Percentiles rank a stretch among this genome's conserved stretches.
phyloP scores from a whole-genome alignment of 2,797 vertebrate species.

The Mycteria americana region DNA sequence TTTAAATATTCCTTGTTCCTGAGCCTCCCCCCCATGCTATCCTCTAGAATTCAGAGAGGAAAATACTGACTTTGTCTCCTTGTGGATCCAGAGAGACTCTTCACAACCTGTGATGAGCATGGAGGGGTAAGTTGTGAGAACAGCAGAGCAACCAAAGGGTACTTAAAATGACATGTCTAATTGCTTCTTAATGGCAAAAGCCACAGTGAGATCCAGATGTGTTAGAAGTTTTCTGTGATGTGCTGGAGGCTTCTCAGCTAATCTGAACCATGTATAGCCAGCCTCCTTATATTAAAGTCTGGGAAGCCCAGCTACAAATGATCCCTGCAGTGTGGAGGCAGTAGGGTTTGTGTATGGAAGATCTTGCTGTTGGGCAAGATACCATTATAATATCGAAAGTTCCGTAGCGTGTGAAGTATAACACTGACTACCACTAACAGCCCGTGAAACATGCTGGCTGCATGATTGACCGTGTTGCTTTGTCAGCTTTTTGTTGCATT shows the following conservation, averaged over 20 bases:
- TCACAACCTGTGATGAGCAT: neutral
- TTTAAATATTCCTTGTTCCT: neutral
- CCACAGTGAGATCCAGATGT: neutral
- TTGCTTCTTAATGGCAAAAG: neutral
- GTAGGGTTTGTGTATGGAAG: neutral
- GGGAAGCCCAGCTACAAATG: neutral
- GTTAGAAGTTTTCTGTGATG: neutral
- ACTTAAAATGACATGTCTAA: neutral
- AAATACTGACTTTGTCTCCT: neutral
- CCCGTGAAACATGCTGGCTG: constrained; percentile 36
- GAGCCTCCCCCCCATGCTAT: neutral
- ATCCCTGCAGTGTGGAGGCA: neutral
- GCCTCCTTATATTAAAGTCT: neutral
- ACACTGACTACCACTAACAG: neutral
- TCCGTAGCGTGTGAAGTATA: neutral
- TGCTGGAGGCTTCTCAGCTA: neutral
- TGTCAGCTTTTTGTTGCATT: constrained; percentile 32
- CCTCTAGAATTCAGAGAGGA: neutral
- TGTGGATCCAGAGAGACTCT: neutral
- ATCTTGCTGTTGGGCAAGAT: neutral
- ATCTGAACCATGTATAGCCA: neutral
- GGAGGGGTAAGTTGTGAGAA: neutral
- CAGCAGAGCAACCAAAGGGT: neutral
- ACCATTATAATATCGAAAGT: neutral
- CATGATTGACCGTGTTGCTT: neutral